Base-by-base conservation (phyloP, 1,140 invertebrate genomes). In the Monomorium pharaonis region DNA sequence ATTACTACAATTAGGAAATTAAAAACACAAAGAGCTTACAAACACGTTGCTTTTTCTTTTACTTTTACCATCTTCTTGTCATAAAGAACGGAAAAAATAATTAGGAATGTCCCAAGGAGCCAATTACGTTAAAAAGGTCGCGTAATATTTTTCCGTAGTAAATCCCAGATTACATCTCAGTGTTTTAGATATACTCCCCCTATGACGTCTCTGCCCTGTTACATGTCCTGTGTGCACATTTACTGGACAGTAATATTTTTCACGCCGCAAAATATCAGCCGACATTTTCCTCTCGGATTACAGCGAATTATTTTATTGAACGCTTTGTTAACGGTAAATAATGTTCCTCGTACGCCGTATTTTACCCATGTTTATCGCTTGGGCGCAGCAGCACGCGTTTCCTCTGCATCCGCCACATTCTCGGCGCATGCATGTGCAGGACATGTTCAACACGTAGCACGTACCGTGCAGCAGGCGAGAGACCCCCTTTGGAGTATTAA, bases 391-490 rank as follows among this genome's bases (percentile, higher is more conserved):
- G 58, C 30, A 76, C 37, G 37, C 74, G 54, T 24, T 76, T 62
- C 33, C 74, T 62, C 56, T 24, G 30, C 44, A n/a, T 65, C 21
- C 10, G 14, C 76, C 58, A 44, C 60, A 65, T 78, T 33, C 60
- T 27, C 42, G n/a, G 4, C 30, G 7, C 30, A 65, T 63, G 63
- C 49, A 72, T 72, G 49, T 56, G 49, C 78, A 62, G 51, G 27
- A 72, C 37, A 83, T 72, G 37, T 58, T 83, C 78, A 72, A 72
- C 78, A 83, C 67, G 67, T 83, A 74, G 51, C 67, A 58, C 67
- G 27, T 74, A 72, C 27, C 78, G 49, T 72, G 51, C 65, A 83
- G 37, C 67, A 72, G 37, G 24, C 78, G 37, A 72, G 51, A 14
- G 16, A 67, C 51, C 37, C 51, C n/a, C 67, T 81, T 54, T 21